These are phyloP conservation scores for Ptilodon capucinus DNA, from an alignment of 2,888 invertebrate genomes.

Conservation along the genomic window DNA sequence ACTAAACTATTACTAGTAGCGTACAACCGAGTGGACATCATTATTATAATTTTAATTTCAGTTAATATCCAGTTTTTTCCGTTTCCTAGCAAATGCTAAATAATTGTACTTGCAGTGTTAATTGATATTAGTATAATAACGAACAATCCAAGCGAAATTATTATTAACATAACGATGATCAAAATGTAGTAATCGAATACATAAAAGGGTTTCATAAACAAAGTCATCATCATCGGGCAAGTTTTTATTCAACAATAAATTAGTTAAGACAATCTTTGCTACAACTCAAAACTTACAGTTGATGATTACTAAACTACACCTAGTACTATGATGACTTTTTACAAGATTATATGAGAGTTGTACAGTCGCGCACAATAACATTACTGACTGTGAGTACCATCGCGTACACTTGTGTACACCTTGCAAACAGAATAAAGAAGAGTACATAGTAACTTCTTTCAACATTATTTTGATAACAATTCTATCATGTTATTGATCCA, in stretches of 20 bases:
- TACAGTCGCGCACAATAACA: background rate
- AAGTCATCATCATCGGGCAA: background rate
- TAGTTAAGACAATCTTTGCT: background rate
- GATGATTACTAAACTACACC: background rate
- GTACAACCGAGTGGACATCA: too few species aligned
- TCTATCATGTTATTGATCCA: too few species aligned
- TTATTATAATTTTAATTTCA: too few species aligned
- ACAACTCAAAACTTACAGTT: background rate
- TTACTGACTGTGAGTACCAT: background rate
- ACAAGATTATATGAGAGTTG: background rate
- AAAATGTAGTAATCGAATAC: background rate
- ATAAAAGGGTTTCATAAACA: background rate
- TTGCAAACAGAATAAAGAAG: too few species aligned
- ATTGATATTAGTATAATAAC: conserved; percentile 15
- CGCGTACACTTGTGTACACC: too few species aligned
- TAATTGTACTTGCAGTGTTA: conserved; percentile 5
- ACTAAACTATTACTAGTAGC: too few species aligned
- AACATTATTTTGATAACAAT: too few species aligned
- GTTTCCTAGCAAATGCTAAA: background rate
- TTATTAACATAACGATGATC: background rate
- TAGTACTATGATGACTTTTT: background rate
- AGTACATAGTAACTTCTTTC: too few species aligned
- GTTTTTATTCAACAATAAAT: background rate
- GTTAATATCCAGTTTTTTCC: too few species aligned
- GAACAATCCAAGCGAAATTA: conserved; percentile 3